These are phyloP conservation scores for Diadumene lineata DNA, from an alignment of 92 coral and sea anemone genomes.

Conservation along the genomic window DNA sequence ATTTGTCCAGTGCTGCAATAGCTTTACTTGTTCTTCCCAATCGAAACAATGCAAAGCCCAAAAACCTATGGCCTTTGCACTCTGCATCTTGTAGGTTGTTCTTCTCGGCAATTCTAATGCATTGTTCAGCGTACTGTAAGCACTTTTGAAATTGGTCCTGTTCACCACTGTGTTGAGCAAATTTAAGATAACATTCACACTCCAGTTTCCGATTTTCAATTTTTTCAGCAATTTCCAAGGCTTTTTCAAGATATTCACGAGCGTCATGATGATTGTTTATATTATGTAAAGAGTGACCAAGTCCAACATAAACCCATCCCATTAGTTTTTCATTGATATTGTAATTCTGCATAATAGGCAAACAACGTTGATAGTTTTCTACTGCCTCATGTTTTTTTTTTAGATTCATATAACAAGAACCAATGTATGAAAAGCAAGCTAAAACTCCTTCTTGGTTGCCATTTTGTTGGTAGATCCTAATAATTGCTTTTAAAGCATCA, in stretches of 20 bases:
- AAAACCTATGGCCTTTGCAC: background rate
- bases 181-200: background rate
- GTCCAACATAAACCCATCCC: too few relatives aligned
- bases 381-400: too few relatives aligned
- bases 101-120: background rate
- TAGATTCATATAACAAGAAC: too few relatives aligned
- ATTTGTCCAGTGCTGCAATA: background rate
- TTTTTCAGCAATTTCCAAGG: background rate
- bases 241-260: background rate
- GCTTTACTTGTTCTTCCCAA: slow-evolving; percentile 3
- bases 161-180: background rate
- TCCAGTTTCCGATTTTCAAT: background rate
- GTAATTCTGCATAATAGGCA: too few relatives aligned
- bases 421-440: too few relatives aligned
- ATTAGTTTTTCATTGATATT: too few relatives aligned
- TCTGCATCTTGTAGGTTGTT: background rate
- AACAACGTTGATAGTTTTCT: too few relatives aligned
- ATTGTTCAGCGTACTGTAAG: background rate
- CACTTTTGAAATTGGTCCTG: background rate
- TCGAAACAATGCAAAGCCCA: background rate
- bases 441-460: too few relatives aligned
- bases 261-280: background rate
- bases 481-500: too few relatives aligned
- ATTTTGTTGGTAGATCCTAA: too few relatives aligned
- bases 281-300: too few relatives aligned